Conservation (phyloP, 2,888 invertebrate genomes). For the Herminia tarsipennalis region DNA sequence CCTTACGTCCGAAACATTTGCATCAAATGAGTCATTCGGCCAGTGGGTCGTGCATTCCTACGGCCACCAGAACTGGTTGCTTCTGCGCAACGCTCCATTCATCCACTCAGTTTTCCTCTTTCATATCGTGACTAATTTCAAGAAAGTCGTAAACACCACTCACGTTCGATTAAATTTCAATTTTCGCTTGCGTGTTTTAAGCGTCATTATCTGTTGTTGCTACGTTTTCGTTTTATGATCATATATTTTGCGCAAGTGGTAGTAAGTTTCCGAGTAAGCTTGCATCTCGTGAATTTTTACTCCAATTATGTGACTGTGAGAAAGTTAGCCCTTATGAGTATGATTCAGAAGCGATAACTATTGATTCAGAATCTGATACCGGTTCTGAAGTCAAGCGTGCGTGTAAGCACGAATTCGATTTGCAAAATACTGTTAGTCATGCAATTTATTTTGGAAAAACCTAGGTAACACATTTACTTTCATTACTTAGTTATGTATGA, state of each 20-base stretch:
- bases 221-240: background rate
- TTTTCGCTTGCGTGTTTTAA: background rate
- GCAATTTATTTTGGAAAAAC: constrained; percentile 1
- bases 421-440: constrained; percentile 1
- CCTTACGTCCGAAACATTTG: constrained; percentile 17
- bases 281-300: constrained; percentile 38
- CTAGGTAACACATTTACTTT: background rate
- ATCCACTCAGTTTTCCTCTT: constrained; percentile 46
- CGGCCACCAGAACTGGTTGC: constrained; percentile 53
- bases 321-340: constrained; percentile 46
- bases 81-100: constrained; percentile 39
- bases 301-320: constrained; percentile 55
- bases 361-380: constrained; percentile 20
- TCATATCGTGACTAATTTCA: background rate
- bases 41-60: constrained; percentile 70
- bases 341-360: constrained; percentile 33
- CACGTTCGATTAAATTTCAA: background rate
- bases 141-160: constrained; percentile 16
- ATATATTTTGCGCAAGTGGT: constrained; percentile 13
- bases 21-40: constrained; percentile 66
- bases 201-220: constrained; percentile 7
- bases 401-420: constrained; percentile 18
- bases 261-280: constrained; percentile 59
- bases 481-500: too few species aligned
- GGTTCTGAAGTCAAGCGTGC: constrained; percentile 21